Conservation (phyloP, 92 coral and sea anemone species). For the Chrysogorgia sp. region DNA sequence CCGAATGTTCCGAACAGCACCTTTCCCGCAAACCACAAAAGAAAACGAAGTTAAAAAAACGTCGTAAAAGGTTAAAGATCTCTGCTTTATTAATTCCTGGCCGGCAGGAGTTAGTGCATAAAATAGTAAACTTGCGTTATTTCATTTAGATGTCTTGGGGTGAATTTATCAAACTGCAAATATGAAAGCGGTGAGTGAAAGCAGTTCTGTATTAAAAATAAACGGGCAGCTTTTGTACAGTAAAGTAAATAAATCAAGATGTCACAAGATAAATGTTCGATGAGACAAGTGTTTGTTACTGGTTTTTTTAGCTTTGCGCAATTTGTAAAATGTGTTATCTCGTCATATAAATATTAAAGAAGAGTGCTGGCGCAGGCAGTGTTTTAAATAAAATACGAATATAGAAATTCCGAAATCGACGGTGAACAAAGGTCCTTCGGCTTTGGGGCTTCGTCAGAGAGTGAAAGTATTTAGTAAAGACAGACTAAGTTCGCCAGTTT, state of each 20-base stretch:
- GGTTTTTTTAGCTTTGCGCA: no score
- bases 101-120: neutral
- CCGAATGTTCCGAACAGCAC: slow-evolving; percentile 34
- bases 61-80: slow-evolving; percentile 76
- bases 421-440: no score
- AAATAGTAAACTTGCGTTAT: neutral
- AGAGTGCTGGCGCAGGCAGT: no score
- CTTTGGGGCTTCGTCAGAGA: no score
- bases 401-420: no score
- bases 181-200: slow-evolving; percentile 90
- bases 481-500: neutral
- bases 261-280: neutral
- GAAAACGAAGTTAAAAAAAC: slow-evolving; percentile 83
- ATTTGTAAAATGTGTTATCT: no score
- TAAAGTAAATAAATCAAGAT: neutral
- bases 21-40: slow-evolving; percentile 63
- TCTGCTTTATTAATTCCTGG: neutral
- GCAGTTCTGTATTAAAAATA: neutral
- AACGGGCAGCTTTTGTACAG: neutral
- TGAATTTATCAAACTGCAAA: slow-evolving; percentile 88
- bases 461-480: no score
- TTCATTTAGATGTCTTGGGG: slow-evolving; percentile 80
- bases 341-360: no score
- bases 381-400: no score
- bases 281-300: no score